Evolutionary conservation across 2,797 vertebrate genomes (phyloP).

Genomic region (Chrosomus eos): DNA sequence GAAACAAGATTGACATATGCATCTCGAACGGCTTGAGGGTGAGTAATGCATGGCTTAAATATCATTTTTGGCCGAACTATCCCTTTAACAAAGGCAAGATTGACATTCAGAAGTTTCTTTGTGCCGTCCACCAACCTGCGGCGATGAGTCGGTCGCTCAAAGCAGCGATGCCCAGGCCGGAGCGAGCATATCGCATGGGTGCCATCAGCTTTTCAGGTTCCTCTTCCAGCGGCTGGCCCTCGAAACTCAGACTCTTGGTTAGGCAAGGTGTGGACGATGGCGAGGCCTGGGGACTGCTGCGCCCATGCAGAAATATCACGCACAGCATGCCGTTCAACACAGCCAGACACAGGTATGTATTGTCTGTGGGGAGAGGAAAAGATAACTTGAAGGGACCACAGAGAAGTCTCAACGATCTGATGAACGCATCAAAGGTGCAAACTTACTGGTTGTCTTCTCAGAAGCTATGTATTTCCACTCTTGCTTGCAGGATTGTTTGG

Average conservation of each 20-base stretch:
- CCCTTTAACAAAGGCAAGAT: neutral
- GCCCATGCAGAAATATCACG: conserved; percentile 96
- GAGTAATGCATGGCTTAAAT: no score
- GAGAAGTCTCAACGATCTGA: neutral
- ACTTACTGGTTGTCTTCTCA: conserved; percentile 96
- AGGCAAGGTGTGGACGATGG: conserved; percentile 93
- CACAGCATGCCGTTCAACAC: conserved; percentile 93
- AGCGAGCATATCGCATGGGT: conserved; percentile 96
- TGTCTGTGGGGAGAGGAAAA: conserved; percentile 74
- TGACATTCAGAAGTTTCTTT: neutral
- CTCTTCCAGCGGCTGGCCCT: conserved; percentile 84
- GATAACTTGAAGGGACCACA: neutral
- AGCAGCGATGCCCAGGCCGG: conserved; percentile 90
- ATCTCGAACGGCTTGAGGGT: no score
- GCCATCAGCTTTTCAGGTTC: conserved; percentile 87
- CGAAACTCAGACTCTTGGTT: conserved; percentile 95
- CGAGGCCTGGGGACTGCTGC: conserved; percentile 93
- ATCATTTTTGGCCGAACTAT: no score
- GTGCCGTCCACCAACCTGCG: conserved; percentile 80
- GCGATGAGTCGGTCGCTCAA: conserved; percentile 89
- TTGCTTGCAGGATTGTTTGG: conserved; percentile 85
- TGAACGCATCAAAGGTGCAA: neutral
- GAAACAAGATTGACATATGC: no score
- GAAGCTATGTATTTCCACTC: conserved; percentile 99
- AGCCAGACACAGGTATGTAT: conserved; percentile 95